Evolutionary conservation across 2,797 vertebrate genomes (phyloP), one percentile per base, ranked within the genome.

Genomic region (Periophthalmus magnuspinnatus): DNA sequence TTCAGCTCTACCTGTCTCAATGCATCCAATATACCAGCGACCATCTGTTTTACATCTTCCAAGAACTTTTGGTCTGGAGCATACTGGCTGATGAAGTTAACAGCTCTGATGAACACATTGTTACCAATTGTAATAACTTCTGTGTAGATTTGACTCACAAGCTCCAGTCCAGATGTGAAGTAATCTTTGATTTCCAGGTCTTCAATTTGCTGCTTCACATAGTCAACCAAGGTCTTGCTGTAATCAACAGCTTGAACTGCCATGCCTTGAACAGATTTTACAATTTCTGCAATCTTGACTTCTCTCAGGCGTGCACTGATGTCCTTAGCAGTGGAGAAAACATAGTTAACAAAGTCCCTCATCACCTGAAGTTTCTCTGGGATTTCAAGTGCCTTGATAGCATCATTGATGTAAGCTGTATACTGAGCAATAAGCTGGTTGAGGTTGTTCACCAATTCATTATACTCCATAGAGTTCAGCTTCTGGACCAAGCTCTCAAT

Each of bases 391-490:
- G 86, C 81, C 81, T 70, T 90, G 67, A 97, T 94, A 60, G 94
- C 69, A 1, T 86, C 58, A 77, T 96, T 97, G 68, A 96, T 65
- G 57, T 76, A 80, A 21, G 38, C 45, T 16, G 89, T 95, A 54
- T 80, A 60, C 41, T 88, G 69, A 66, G 1, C 79, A 62, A 96
- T 94, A 74, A 86, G 85, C 3, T 76, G 69, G 83, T 98, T 97
- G 78, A 67, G 79, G 34, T 89, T 61, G 72, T 92, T 86, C 59
- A 97, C 92, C 91, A 95, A 94, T 5, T 82, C 74, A 70, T 95
- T 94, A 80, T 97, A 97, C 66, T 96, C 84, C 76, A 97, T 90
- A 68, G 94, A 86, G 56, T 85, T 95, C 58, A 99, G 67, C 1
- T 79, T 83, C 58, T 90, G 83, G 68, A 92, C 84, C 73, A 90